These are phyloP conservation scores for Ips typographus DNA, from an alignment of 1,140 invertebrate genomes.

Conservation along the genomic window DNA sequence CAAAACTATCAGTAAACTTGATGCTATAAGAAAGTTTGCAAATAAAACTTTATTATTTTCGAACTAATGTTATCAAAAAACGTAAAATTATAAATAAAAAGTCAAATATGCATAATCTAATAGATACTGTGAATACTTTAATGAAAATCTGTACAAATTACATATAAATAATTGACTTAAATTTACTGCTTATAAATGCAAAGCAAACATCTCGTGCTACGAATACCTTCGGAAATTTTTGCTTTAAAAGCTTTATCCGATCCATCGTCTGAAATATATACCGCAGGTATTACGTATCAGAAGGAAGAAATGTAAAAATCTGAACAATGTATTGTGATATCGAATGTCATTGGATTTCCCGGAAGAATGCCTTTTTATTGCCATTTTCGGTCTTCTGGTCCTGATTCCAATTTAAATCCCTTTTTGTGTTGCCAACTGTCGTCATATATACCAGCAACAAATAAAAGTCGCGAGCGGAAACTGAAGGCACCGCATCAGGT, in stretches of 20 bases:
- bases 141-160: too few relatives aligned
- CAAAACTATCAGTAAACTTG: too few relatives aligned
- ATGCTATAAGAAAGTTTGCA: too few relatives aligned
- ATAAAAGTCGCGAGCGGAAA: slow-evolving; percentile 1
- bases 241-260: not conserved
- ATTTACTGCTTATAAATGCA: too few relatives aligned
- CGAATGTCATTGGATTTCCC: slow-evolving; percentile 28
- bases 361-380: slow-evolving; percentile 31
- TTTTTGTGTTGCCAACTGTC: slow-evolving; percentile 22
- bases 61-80: too few relatives aligned
- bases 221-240: too few relatives aligned
- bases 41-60: too few relatives aligned
- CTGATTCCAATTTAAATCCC: slow-evolving; percentile 29
- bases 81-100: too few relatives aligned
- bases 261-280: not conserved
- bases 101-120: too few relatives aligned
- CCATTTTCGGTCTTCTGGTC: slow-evolving; percentile 25
- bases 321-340: slow-evolving; percentile 21
- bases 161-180: too few relatives aligned
- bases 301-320: slow-evolving; percentile 21
- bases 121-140: too few relatives aligned
- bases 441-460: not conserved
- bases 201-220: too few relatives aligned
- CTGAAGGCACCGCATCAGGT: not conserved
- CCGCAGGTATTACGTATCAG: not conserved